Percentiles rank a stretch among this genome's conserved stretches.
These are phyloP conservation scores for Oxycera nigricornis DNA, from an alignment of 2,888 invertebrate species.

Conservation along the genomic window DNA sequence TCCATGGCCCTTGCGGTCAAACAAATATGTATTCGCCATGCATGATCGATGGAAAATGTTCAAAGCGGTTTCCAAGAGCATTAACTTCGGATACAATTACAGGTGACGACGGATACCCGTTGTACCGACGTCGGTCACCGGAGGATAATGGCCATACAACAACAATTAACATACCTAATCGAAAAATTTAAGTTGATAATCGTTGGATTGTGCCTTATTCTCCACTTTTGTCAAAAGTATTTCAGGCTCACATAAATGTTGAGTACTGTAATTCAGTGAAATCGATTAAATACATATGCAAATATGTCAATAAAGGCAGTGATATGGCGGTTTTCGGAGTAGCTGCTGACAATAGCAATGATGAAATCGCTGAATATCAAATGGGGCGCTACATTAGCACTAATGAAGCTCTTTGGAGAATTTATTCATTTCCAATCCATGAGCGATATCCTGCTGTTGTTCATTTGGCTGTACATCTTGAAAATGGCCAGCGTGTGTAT, in stretches of 20 bases:
- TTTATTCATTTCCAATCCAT: slow-evolving; percentile 36
- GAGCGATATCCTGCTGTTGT: background rate
- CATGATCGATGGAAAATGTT: slow-evolving; percentile 55
- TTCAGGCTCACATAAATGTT: slow-evolving; percentile 56
- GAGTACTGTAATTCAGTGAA: slow-evolving; percentile 59
- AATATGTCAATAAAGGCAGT: slow-evolving; percentile 59
- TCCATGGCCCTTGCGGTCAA: slow-evolving; percentile 55
- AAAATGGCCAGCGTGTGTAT: slow-evolving; percentile 53
- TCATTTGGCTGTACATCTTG: slow-evolving; percentile 47
- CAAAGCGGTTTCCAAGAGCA: slow-evolving; percentile 53
- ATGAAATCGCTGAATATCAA: slow-evolving; percentile 39
- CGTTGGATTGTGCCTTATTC: slow-evolving; percentile 54
- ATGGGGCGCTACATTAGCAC: slow-evolving; percentile 49
- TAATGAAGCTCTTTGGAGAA: slow-evolving; percentile 36
- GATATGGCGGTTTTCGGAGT: slow-evolving; percentile 56
- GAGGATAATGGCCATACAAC: slow-evolving; percentile 49
- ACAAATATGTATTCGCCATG: slow-evolving; percentile 51
- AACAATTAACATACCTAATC: slow-evolving; percentile 35
- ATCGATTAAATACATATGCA: slow-evolving; percentile 57
- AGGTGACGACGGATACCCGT: slow-evolving; percentile 55
- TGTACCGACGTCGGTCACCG: slow-evolving; percentile 52
- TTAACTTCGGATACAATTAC: slow-evolving; percentile 53
- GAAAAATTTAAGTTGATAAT: slow-evolving; percentile 50
- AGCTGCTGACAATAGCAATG: slow-evolving; percentile 43
- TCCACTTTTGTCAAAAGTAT: slow-evolving; percentile 51